Evolutionary conservation across 2,888 invertebrate genomes (phyloP), one percentile per base, ranked within the genome.

Genomic region (Drosophila merina): DNA sequence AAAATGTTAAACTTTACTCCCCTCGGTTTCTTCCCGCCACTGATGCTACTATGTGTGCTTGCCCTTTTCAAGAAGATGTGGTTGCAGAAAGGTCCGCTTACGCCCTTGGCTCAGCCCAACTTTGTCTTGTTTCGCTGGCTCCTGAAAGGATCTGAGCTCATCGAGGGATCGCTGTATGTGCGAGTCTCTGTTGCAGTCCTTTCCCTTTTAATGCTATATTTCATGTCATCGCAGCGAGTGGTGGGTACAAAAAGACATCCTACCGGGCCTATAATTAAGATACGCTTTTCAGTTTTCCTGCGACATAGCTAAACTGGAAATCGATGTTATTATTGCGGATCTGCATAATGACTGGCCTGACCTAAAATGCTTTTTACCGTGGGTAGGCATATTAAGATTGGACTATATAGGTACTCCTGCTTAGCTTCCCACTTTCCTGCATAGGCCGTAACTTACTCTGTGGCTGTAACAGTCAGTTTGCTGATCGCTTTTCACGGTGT

Each of bases 401-500:
- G 20, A 20, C 20, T 20, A 20, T 20, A 1, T 20, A 20, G 20
- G 20, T 20, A 20, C 20, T 20, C 20, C 20, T 20, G 20, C 20
- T 20, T 20, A 20, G 20, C 1, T 20, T 20, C 20, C 20, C 20
- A 20, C 20, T 20, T 20, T 20, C 14, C 38, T 12, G 0, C 9
- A 38, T 12, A 36, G 80, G 0, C 45, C 31, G 14, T 89, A 88
- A 93, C 93, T 0, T 92, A 93, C 77, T 92, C 93, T 70, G 91
- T 93, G 57, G 92, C 93, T 0, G 89, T 94, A 51, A 91, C 93
- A 10, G 20, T 20, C 20, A 20, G 20, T 20, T 20, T 20, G 20
- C 93, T 96, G 85, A 95, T 95, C 76, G 96, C 96, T 59, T 8
- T 42, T 9, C 8, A 42, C 93, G 96, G 84, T 1, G 95, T 97